Evolutionary conservation across 2,888 invertebrate genomes (phyloP).

Genomic region (Nudaria mundana): DNA sequence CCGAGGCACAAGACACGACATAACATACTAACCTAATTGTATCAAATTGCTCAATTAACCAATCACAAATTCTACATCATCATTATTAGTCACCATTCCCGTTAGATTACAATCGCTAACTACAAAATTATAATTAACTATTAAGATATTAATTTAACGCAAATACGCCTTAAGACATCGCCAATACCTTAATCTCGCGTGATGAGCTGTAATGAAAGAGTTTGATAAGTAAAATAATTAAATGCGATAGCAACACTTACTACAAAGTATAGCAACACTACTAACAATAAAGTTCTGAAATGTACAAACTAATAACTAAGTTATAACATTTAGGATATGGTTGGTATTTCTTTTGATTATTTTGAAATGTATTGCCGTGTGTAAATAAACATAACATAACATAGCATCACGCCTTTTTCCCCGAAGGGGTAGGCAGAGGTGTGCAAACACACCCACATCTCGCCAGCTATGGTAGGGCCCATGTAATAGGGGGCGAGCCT

Average conservation of each 20-base stretch:
- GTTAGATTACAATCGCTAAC: constrained; percentile 13
- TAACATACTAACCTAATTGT: too few species aligned
- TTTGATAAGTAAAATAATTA: constrained; percentile 34
- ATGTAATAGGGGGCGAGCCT: too few species aligned
- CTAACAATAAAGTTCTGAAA: constrained; percentile 2
- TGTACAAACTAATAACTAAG: constrained; percentile 1
- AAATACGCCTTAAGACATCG: too few species aligned
- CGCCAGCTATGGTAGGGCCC: too few species aligned
- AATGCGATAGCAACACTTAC: constrained; percentile 26
- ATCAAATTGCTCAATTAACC: too few species aligned
- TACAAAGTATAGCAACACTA: constrained; percentile 21
- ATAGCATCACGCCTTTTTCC: too few species aligned
- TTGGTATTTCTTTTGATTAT: constrained; percentile 1
- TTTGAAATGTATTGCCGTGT: constrained; percentile 21
- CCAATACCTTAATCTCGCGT: constrained; percentile 27
- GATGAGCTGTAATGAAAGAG: constrained; percentile 27
- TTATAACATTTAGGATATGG: accelerated
- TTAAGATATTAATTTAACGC: constrained; percentile 11
- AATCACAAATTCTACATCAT: too few species aligned
- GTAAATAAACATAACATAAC: too few species aligned
- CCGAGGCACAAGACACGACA: too few species aligned
- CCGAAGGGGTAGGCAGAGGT: too few species aligned
- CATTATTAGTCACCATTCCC: constrained; percentile 10
- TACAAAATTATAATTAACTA: background rate
- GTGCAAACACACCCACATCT: too few species aligned